Evolutionary conservation across 2,113 vertebrate species (phyloP).

Genomic region (Vombatus ursinus): DNA sequence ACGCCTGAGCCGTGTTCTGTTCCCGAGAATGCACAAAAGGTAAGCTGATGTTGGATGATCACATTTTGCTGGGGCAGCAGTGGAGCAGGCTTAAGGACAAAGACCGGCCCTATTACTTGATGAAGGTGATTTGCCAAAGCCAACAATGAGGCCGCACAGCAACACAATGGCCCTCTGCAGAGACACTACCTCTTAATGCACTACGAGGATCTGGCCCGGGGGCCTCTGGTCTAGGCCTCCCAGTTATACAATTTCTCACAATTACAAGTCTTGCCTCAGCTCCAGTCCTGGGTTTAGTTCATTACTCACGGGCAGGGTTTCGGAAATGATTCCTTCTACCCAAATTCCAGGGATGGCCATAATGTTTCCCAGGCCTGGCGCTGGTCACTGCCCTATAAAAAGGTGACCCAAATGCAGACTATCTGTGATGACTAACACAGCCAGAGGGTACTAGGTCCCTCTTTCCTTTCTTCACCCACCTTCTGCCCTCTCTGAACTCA

Average conservation of each 20-base stretch:
- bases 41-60: background rate
- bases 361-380: slow-evolving; percentile 38
- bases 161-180: background rate
- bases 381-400: background rate
- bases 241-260: slow-evolving; percentile 17
- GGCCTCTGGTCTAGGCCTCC: background rate
- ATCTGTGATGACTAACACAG: background rate
- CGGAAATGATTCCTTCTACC: background rate
- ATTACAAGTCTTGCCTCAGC: background rate
- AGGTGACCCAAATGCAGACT: slow-evolving; percentile 22
- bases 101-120: background rate
- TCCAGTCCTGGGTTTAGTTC: slow-evolving; percentile 6
- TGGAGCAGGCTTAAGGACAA: background rate
- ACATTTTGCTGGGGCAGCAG: background rate
- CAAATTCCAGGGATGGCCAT: background rate
- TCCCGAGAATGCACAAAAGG: background rate
- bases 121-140: slow-evolving; percentile 15
- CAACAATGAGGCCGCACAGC: background rate
- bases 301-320: slow-evolving; percentile 27
- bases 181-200: slow-evolving; percentile 11
- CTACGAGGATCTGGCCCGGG: slow-evolving; percentile 35
- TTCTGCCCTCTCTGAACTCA: background rate
- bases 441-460: too few species aligned
- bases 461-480: background rate
- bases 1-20: background rate